A percentile compares a stretch with the other conserved stretches of the same genome.
phyloP scores from a whole-genome alignment of 1,140 invertebrate species.

The Caenorhabditis inopinata region DNA sequence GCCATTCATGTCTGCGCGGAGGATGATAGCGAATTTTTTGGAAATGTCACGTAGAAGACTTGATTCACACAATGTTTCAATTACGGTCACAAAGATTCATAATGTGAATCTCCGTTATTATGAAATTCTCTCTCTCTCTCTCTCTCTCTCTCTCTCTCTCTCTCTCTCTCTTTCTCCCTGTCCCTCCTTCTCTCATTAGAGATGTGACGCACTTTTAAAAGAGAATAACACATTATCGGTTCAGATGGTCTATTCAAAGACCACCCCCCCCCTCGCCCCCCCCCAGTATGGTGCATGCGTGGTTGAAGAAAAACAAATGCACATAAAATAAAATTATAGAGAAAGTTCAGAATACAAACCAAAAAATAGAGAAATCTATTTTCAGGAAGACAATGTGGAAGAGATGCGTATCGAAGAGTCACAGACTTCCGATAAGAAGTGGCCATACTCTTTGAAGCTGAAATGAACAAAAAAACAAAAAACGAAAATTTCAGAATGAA shows the following conservation, averaged over 20 bases:
- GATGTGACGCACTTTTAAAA: not conserved
- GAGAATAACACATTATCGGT: not conserved
- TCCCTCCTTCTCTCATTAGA: not conserved
- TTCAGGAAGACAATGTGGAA: not conserved
- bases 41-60: slow-evolving; percentile 15
- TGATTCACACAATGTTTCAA: not conserved
- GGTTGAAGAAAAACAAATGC: not conserved
- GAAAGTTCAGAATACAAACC: not conserved
- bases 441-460: too few relatives aligned
- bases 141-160: not conserved
- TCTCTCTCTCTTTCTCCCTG: not conserved
- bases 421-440: not conserved
- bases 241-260: not conserved
- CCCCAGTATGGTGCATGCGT: not conserved
- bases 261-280: not conserved
- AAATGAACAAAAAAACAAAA: too few relatives aligned
- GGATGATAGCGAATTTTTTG: not conserved
- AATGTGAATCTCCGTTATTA: not conserved
- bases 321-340: not conserved
- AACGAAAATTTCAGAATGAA: not conserved
- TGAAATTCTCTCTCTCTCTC: not conserved
- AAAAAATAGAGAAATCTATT: not conserved
- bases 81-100: too few relatives aligned
- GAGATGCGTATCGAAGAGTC: not conserved
- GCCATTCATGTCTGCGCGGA: not conserved